Evolutionary conservation across 1,140 invertebrate species (phyloP).

Genomic region (Choristoneura fumiferana): DNA sequence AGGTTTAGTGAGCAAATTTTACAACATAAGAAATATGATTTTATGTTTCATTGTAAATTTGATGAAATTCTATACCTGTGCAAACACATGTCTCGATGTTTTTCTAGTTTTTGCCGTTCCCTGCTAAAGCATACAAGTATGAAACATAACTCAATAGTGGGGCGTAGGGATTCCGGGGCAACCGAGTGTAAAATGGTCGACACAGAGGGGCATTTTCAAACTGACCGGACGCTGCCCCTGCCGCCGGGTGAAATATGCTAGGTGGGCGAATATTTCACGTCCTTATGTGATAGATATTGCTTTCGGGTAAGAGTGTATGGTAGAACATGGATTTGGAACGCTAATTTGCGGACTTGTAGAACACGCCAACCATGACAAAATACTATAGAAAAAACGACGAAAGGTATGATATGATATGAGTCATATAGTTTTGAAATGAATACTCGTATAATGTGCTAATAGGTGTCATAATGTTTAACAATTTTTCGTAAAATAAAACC

Average conservation of each 20-base stretch:
- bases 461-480: too few species aligned
- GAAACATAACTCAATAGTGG: conserved; percentile 67
- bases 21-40: too few species aligned
- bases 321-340: not conserved
- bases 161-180: conserved; percentile 51
- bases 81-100: not conserved
- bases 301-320: conserved; percentile 7
- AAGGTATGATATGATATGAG: too few species aligned
- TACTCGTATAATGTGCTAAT: too few species aligned
- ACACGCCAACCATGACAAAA: too few species aligned
- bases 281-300: conserved; percentile 18
- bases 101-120: not conserved
- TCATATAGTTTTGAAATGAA: too few species aligned
- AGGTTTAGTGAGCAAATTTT: too few species aligned
- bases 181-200: conserved; percentile 67
- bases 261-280: conserved; percentile 34
- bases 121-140: conserved; percentile 34
- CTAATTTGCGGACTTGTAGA: too few species aligned
- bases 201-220: conserved; percentile 64
- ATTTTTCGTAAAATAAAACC: too few species aligned
- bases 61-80: not conserved
- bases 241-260: conserved; percentile 51
- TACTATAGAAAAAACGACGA: too few species aligned
- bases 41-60: too few species aligned
- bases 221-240: conserved; percentile 51